Conservation (phyloP, 2,797 vertebrate genomes). For the Myiotriccus ornatus region DNA sequence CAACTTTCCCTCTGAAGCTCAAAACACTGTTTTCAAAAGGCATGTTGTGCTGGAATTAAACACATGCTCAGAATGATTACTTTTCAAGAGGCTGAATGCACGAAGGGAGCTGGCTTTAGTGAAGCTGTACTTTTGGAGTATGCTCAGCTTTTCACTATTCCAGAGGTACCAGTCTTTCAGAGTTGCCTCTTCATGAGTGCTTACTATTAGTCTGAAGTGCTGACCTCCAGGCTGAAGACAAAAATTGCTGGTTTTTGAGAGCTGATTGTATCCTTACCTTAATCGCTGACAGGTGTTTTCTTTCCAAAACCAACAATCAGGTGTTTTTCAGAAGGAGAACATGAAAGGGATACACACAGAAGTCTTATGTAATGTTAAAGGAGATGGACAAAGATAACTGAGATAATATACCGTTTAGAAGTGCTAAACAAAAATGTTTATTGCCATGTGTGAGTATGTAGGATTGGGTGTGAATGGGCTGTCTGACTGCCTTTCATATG, state of each 20-base stretch:
- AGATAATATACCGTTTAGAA: too few relatives aligned
- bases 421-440: background rate
- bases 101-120: background rate
- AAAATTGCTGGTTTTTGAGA: background rate
- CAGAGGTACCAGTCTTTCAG: background rate
- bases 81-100: background rate
- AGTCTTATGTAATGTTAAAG: background rate
- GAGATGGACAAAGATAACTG: background rate
- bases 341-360: background rate
- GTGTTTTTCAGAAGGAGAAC: background rate
- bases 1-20: background rate
- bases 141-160: background rate
- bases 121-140: background rate
- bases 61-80: background rate
- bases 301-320: background rate
- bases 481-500: background rate
- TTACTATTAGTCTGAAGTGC: background rate
- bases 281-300: background rate
- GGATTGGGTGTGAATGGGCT: background rate
- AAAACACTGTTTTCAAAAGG: background rate
- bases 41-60: background rate
- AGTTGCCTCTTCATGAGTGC: background rate
- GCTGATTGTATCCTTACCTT: background rate
- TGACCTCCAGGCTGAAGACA: background rate
- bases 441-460: background rate